Evolutionary conservation across 1,140 invertebrate species (phyloP).

Genomic region (Philotrypesis tridentata): DNA sequence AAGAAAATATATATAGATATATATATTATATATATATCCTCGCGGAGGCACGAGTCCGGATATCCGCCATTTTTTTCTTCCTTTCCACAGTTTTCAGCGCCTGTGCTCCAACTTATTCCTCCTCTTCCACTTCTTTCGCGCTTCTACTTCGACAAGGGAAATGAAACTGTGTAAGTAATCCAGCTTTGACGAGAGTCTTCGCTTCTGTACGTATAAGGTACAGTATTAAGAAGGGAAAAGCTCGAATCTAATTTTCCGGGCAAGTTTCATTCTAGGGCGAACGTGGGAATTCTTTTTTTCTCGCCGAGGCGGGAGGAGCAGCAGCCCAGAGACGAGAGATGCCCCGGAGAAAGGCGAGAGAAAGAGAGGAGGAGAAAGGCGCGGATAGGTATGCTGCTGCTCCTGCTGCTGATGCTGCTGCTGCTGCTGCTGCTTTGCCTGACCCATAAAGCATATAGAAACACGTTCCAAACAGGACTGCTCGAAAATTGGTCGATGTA

Average conservation of each 20-base stretch:
- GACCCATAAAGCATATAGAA: conserved; percentile 66
- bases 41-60: conserved; percentile 28
- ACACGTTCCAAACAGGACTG: conserved; percentile 58
- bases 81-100: too few relatives aligned
- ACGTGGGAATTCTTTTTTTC: conserved; percentile 33
- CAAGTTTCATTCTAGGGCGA: not conserved
- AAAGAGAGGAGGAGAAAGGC: conserved; percentile 33
- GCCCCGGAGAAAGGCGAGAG: conserved; percentile 16
- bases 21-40: conserved; percentile 1
- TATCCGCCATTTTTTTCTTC: conserved; percentile 49
- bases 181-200: too few relatives aligned
- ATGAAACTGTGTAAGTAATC: not conserved
- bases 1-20: not conserved
- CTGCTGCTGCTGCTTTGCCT: conserved; percentile 52
- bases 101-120: too few relatives aligned
- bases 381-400: conserved; percentile 54
- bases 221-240: not conserved
- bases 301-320: conserved; percentile 21
- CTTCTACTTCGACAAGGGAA: not conserved
- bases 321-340: not conserved
- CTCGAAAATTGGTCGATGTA: conserved; percentile 16
- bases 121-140: not conserved
- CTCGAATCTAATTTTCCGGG: conserved; percentile 22
- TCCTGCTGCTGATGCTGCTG: too few relatives aligned
- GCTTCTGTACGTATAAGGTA: not conserved